phyloP scores from a whole-genome alignment of 2,888 invertebrate genomes.

The Alentia gelatinosa region DNA sequence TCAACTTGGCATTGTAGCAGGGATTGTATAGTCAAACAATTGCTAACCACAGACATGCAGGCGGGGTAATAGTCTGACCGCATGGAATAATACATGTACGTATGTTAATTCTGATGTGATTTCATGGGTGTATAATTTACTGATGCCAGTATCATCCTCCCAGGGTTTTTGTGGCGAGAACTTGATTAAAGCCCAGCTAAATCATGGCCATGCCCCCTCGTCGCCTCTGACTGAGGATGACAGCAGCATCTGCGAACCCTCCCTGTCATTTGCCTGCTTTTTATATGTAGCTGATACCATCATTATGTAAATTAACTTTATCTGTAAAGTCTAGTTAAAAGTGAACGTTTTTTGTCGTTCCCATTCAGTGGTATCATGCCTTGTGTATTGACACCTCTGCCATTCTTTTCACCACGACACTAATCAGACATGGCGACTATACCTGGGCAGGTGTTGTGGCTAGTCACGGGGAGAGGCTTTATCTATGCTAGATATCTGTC shows the following conservation, averaged over 20 bases:
- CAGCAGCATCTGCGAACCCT: background rate
- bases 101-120: background rate
- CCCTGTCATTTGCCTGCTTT: background rate
- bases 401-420: background rate
- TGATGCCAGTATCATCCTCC: background rate
- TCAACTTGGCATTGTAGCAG: too few species aligned
- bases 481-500: too few species aligned
- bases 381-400: background rate
- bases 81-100: too few species aligned
- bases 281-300: background rate
- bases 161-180: background rate
- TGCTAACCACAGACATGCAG: too few species aligned
- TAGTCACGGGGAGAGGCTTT: too few species aligned
- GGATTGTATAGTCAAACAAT: too few species aligned
- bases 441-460: too few species aligned
- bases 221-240: background rate
- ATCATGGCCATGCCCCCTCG: background rate
- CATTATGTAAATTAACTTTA: conserved; percentile 37
- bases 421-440: background rate
- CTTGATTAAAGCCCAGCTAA: background rate
- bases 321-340: conserved; percentile 5
- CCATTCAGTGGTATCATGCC: background rate
- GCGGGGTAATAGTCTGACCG: too few species aligned
- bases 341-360: background rate
- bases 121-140: background rate